These are phyloP conservation scores for Drosophila meridionalis DNA, from an alignment of 2,888 invertebrate species.

Conservation along the genomic window DNA sequence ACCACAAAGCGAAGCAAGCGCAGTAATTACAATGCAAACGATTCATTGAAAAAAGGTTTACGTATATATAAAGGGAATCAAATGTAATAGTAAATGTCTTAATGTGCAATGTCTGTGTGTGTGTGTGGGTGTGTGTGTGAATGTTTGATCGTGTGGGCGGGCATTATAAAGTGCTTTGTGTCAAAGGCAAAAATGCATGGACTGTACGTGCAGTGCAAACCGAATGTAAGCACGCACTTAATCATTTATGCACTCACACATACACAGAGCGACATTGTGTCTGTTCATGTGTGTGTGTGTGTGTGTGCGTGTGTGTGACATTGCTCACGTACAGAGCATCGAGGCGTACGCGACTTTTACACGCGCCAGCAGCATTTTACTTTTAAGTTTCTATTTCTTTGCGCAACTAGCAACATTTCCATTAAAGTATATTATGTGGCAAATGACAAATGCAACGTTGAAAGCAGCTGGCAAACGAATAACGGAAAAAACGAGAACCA, in stretches of 20 bases:
- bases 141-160: conserved; percentile 14
- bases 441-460: conserved; percentile 48
- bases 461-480: conserved; percentile 31
- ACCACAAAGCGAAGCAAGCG: conserved; percentile 7
- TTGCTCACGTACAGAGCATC: conserved; percentile 56
- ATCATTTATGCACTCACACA: conserved; percentile 65
- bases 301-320: conserved; percentile 48
- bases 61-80: conserved; percentile 41
- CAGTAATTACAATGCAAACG: conserved; percentile 47
- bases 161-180: conserved; percentile 75
- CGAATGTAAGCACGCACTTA: conserved; percentile 69
- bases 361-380: conserved; percentile 57
- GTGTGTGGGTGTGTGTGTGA: conserved; percentile 1
- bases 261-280: conserved; percentile 22
- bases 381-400: conserved; percentile 52
- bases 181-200: conserved; percentile 75
- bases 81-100: conserved; percentile 46
- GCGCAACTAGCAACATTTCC: conserved; percentile 31
- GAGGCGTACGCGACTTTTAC: conserved; percentile 69
- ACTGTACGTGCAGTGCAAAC: conserved; percentile 62
- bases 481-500: conserved; percentile 2
- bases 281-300: conserved; percentile 18
- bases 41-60: conserved; percentile 54
- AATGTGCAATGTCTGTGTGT: conserved; percentile 6
- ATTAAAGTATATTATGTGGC: conserved; percentile 62